Evolutionary conservation across 1,140 invertebrate species (phyloP), one percentile per base, ranked within the genome.

Genomic region (Archivesica marissinica): DNA sequence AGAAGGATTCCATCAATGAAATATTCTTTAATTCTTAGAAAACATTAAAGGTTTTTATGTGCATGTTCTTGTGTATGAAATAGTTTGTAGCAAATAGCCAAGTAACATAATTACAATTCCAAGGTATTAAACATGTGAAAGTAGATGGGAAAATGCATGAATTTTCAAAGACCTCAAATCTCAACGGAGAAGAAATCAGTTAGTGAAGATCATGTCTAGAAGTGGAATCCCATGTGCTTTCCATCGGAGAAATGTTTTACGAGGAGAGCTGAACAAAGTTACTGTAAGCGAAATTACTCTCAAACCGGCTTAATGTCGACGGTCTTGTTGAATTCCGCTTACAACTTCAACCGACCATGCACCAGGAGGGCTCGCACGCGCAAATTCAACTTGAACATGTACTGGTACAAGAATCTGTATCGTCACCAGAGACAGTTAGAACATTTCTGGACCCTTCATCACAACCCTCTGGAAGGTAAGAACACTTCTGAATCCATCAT

Each of bases 401-500:
- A 79, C 41, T 85, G 83, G 75, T 85, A 85, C 61, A 56, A 52
- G 25, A 85, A 79, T 47, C 52, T 85, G 35, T 79, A 85, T 38
- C 61, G 74, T n/a, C 44, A 50, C 20, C 59, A 78, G 39, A 78
- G 41, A n/a, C 59, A 75, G 25, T 68, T 78, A 4, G 59, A 74
- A 38, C 52, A 85, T 47, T 75, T 15, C 52, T 85, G 83, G 83
- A 85, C 66, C 35, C 35, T 85, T 17, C 72, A 78, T 50, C 83
- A 78, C 38, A 85, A 85, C 39, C 83, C 83, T 25, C 72, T 85
- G 13, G 83, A 85, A 78, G 83, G 81, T 84, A 84, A 79, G 25
- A 33, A 72, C 11, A 72, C 41, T 44, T 44, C 17, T 9, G 41
- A 44, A 44, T n/a, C n/a, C n/a, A n/a, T n/a, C n/a, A n/a, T n/a